A percentile compares a stretch with the other conserved stretches of the same genome.
These are phyloP conservation scores for Gastracanthus pulcherrimus DNA, from an alignment of 2,888 invertebrate genomes.

Conservation along the genomic window DNA sequence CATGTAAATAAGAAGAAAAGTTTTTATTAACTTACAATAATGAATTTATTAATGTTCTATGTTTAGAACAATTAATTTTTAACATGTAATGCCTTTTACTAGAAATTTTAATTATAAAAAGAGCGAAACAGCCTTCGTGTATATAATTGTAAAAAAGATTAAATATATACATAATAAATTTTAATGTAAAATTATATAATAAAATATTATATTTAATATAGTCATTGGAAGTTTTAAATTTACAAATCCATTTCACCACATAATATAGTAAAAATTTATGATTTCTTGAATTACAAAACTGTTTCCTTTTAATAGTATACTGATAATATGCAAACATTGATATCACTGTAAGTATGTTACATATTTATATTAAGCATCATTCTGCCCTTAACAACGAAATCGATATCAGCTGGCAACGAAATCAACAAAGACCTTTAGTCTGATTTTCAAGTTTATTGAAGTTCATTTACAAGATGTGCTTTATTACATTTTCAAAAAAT, in stretches of 20 bases:
- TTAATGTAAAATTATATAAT: conserved; percentile 2
- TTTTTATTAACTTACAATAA: neutral
- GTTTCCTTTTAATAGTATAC: neutral
- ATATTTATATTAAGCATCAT: neutral
- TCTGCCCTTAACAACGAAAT: conserved; percentile 38
- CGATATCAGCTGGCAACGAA: conserved; percentile 20
- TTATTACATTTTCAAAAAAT: neutral
- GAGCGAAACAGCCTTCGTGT: neutral
- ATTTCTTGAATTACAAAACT: no score
- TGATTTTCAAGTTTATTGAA: neutral
- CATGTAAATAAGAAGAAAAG: conserved; percentile 37
- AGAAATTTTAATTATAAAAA: conserved; percentile 2
- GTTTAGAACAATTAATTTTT: neutral
- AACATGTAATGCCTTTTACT: conserved; percentile 14
- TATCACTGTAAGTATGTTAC: neutral
- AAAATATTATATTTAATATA: neutral
- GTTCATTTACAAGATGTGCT: neutral
- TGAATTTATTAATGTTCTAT: conserved; percentile 16
- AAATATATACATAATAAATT: conserved; percentile 11
- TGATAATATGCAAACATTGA: neutral
- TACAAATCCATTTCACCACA: no score
- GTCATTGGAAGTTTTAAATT: no score
- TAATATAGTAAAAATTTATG: no score
- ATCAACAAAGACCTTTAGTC: conserved; percentile 10
- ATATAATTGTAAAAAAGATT: conserved; percentile 27